Conservation (phyloP, 2,888 invertebrate species). For the Diaprepes abbreviatus region DNA sequence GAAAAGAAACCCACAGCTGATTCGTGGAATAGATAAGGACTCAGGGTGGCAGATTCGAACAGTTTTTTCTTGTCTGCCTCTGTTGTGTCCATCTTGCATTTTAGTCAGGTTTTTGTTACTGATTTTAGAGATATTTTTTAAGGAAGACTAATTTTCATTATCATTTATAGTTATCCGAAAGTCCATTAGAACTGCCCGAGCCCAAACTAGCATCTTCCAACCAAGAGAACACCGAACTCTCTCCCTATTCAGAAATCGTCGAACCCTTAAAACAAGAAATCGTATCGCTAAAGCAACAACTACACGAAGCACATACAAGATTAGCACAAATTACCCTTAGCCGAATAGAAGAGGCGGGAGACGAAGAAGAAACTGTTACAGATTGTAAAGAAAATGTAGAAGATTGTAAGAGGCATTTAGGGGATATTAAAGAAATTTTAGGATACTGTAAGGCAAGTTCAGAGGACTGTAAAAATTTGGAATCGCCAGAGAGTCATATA, state of each 20-base stretch:
- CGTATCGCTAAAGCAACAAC: constrained; percentile 62
- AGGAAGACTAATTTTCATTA: too few species aligned
- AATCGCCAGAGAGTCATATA: constrained; percentile 65
- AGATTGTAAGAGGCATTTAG: constrained; percentile 6
- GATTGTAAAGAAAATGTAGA: constrained; percentile 49
- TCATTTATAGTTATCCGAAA: constrained; percentile 64
- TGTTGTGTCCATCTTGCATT: too few species aligned
- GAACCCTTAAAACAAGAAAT: constrained; percentile 66
- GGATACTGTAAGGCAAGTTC: constrained; percentile 15
- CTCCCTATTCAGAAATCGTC: constrained; percentile 62
- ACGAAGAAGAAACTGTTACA: constrained; percentile 49
- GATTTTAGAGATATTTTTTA: too few species aligned
- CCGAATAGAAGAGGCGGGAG: constrained; percentile 55
- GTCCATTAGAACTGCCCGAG: constrained; percentile 66
- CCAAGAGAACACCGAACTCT: constrained; percentile 61
- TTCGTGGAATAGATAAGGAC: too few species aligned
- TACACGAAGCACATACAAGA: constrained; percentile 65
- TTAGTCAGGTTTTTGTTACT: too few species aligned
- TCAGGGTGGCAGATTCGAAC: too few species aligned
- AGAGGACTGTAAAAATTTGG: constrained; percentile 56
- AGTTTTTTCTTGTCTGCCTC: too few species aligned
- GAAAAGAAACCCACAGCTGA: too few species aligned
- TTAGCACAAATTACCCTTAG: constrained; percentile 57
- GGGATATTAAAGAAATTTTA: constrained; percentile 10
- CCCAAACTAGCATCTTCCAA: constrained; percentile 65